Base-by-base conservation (phyloP, 2,888 invertebrate genomes). In the Philhelius pedissequus region DNA sequence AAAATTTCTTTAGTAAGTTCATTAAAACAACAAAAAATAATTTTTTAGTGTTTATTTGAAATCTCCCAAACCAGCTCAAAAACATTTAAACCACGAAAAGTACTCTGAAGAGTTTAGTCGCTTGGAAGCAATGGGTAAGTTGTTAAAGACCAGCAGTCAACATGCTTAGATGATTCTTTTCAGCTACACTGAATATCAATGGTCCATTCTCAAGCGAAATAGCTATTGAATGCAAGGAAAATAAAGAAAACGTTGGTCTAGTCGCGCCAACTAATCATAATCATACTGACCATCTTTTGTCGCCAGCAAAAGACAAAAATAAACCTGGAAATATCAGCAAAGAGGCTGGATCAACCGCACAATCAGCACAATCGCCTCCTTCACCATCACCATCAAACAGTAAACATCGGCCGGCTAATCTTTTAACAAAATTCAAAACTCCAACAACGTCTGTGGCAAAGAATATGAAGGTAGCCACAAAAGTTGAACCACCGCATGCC, bases 1-100 rank as follows among this genome's bases (percentile, higher is more conserved):
- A 89, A 54, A 88, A 89, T 43, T 90, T 89, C 66, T 90, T 90
- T 64, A 87, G 91, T 90, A 87, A 73, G 88, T 71, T n/a, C 0
- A 38, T 11, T 35, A 9, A 22, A 32, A 58, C 4, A 1, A 22
- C 4, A 4, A 22, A 3, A 25, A 15, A n/a, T 25, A 52, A 38
- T 40, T 52, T 45, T 52, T 32, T 75, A 80, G 74, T 76, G 77
- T 40, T 79, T 87, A 15, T 30, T 86, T 83, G 66, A 27, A 40
- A 38, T 40, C 3, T 38, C 32, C 22, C 0, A 11, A 48, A 68
- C 7, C 52, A 89, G 87, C 77, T 40, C 74, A 77, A 45, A 88
- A 88, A 52, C 87, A 87, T 64, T 13, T 68, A 0, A 87, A 88
- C 76, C 88, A 88, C 68, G 88, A 88, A 80, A 83, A 87, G 54